Evolutionary conservation across 1,140 invertebrate species (phyloP).

Genomic region (Phthorimaea operculella): DNA sequence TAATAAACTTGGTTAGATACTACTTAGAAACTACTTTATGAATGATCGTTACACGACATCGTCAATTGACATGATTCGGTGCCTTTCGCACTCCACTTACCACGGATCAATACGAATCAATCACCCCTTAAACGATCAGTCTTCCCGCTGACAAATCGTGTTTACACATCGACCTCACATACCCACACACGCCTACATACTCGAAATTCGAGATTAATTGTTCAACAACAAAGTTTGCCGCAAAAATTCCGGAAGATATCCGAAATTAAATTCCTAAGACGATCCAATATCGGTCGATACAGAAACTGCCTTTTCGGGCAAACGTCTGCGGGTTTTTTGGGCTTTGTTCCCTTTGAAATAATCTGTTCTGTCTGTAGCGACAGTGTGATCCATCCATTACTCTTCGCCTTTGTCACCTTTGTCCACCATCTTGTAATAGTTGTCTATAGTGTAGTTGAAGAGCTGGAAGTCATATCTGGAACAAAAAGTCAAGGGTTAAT

Average conservation of each 20-base stretch:
- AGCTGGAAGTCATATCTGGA: conserved; percentile 85
- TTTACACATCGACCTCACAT: conserved; percentile 24
- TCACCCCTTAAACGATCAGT: conserved; percentile 38
- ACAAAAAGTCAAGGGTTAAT: conserved; percentile 21
- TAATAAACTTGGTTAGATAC: background rate
- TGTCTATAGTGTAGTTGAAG: conserved; percentile 82
- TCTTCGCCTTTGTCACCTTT: background rate
- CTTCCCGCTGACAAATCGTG: conserved; percentile 33
- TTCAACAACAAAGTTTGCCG: no score
- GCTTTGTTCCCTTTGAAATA: no score
- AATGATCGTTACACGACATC: conserved; percentile 13
- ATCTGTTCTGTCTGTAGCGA: no score
- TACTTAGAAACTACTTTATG: background rate
- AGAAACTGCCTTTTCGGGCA: no score
- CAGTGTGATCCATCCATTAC: no score
- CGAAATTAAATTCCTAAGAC: background rate
- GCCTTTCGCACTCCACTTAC: conserved; percentile 10
- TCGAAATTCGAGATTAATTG: no score
- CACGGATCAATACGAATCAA: conserved; percentile 32
- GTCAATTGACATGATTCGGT: conserved; percentile 22
- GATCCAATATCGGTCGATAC: no score
- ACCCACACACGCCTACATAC: conserved; percentile 18
- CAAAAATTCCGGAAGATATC: background rate
- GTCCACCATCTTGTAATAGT: conserved; percentile 69
- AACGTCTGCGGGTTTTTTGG: no score